Evolutionary conservation across 53 echinoderm and acorn worm species (phyloP).

Genomic region (Stichopus horrens): DNA sequence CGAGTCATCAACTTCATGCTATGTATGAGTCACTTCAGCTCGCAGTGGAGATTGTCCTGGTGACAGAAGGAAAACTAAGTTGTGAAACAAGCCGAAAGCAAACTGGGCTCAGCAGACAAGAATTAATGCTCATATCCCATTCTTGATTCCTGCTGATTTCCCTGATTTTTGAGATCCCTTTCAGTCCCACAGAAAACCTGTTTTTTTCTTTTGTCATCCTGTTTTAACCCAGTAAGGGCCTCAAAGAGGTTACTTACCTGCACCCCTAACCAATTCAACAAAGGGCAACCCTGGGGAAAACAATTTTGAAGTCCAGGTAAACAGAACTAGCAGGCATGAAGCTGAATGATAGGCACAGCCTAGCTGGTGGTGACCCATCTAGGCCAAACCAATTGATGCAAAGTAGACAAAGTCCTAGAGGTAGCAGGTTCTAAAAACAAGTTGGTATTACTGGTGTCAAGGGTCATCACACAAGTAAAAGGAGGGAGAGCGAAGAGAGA

Average conservation of each 20-base stretch:
- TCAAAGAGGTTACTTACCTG: conserved; percentile 26
- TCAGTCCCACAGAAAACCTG: not conserved
- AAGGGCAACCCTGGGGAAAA: conserved; percentile 15
- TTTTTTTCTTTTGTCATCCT: not conserved
- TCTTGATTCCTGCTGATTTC: not conserved
- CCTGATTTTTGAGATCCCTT: not conserved
- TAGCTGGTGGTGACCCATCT: conserved; percentile 6
- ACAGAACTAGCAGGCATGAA: not conserved
- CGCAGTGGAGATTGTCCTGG: too few relatives aligned
- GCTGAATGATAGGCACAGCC: conserved; percentile 1
- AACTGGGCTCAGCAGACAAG: not conserved
- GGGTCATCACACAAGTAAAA: not conserved
- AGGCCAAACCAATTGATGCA: not conserved
- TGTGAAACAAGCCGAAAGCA: not conserved
- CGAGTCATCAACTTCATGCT: too few relatives aligned
- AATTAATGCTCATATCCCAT: not conserved
- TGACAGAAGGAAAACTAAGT: not conserved
- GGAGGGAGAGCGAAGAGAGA: not conserved
- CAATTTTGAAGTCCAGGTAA: not conserved
- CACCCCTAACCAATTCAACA: conserved; percentile 6
- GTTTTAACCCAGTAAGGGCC: not conserved
- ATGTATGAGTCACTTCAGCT: too few relatives aligned
- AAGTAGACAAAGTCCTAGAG: not conserved
- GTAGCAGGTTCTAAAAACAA: not conserved
- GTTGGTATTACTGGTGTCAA: not conserved